A percentile compares a stretch with the other conserved stretches of the same genome.
Evolutionary conservation across 2,888 invertebrate species (phyloP).

Genomic region (Oasisia sp.): DNA sequence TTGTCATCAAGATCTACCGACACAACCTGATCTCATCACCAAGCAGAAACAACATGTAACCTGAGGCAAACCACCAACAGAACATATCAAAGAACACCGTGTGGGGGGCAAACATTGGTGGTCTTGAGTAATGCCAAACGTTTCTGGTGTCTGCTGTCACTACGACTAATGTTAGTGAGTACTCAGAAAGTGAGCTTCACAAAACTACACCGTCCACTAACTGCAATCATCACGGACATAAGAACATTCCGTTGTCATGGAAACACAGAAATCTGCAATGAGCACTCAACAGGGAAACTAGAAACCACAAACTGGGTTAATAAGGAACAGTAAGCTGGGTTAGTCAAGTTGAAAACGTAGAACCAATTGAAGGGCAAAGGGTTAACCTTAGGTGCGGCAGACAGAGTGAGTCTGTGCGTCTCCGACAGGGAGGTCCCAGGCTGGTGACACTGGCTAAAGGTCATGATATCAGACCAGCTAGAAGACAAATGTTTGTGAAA

Average conservation of each 20-base stretch:
- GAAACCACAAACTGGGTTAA: not conserved
- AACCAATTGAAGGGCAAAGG: not conserved
- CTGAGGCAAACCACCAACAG: not conserved
- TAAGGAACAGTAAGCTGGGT: not conserved
- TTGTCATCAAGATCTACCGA: not conserved
- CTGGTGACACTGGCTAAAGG: not conserved
- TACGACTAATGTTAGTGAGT: not conserved
- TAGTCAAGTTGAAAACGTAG: not conserved
- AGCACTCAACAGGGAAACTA: not conserved
- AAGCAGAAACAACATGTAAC: not conserved
- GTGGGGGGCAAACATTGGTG: not conserved
- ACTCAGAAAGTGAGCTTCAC: not conserved
- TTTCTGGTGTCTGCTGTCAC: not conserved
- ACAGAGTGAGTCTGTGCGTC: not conserved
- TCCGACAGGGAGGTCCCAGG: not conserved
- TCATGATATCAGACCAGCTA: constrained; percentile 13
- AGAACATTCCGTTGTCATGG: not conserved
- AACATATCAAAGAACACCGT: not conserved
- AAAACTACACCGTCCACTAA: not conserved
- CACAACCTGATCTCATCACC: not conserved
- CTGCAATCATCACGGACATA: not conserved
- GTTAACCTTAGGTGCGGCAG: not conserved
- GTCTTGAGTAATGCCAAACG: not conserved
- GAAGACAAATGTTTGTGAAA: not conserved
- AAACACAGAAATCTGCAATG: not conserved